Evolutionary conservation across 2,888 invertebrate genomes (phyloP).

Genomic region (Melipona beecheii): DNA sequence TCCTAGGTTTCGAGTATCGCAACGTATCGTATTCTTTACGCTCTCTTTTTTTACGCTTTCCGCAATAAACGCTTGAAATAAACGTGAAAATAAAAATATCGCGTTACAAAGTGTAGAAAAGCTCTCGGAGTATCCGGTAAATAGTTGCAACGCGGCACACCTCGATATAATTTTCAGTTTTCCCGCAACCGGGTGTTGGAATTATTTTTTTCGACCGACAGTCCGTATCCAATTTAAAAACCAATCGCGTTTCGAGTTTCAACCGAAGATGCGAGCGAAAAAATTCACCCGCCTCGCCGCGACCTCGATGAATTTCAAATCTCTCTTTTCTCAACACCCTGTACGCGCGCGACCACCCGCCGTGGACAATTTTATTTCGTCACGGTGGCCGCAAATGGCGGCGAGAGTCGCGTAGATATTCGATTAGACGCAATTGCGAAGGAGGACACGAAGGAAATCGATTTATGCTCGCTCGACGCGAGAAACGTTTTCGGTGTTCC

Average conservation of each 20-base stretch:
- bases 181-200: no score
- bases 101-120: no score
- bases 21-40: no score
- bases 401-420: slow-evolving; percentile 12
- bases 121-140: no score
- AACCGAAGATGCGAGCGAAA: neutral
- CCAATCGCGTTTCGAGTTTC: neutral
- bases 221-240: neutral
- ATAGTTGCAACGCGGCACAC: no score
- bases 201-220: no score
- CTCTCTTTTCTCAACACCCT: neutral
- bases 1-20: no score
- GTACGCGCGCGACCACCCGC: neutral
- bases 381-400: slow-evolving; percentile 15
- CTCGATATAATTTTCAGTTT: no score
- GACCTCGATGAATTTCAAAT: neutral
- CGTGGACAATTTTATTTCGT: neutral
- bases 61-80: no score
- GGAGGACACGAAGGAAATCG: neutral
- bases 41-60: no score
- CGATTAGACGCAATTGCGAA: slow-evolving; percentile 7
- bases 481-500: slow-evolving; percentile 10
- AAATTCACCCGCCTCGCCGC: neutral
- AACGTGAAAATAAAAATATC: no score
- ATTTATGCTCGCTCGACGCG: neutral